Conservation (phyloP, 2,113 vertebrate genomes). For the Grantiella picta region DNA sequence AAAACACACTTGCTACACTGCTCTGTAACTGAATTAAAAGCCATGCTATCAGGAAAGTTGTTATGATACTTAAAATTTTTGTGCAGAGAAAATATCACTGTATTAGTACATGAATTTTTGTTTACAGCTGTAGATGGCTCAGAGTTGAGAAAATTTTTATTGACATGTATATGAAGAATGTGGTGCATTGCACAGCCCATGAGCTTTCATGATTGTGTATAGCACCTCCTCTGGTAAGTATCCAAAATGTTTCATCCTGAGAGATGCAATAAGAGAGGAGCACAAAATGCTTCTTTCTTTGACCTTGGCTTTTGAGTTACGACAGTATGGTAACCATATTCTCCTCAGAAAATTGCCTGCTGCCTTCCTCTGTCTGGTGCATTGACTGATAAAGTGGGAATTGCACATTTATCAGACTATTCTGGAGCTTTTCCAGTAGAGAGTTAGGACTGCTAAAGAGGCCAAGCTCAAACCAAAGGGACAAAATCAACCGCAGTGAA, state of each 20-base stretch:
- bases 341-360: neutral
- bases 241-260: neutral
- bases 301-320: neutral
- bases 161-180: neutral
- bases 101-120: neutral
- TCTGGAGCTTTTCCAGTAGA: neutral
- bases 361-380: neutral
- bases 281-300: neutral
- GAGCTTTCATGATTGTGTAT: neutral
- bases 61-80: neutral
- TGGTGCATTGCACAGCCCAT: neutral
- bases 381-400: neutral
- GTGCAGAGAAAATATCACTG: neutral
- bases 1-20: neutral
- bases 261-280: neutral
- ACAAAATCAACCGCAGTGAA: neutral
- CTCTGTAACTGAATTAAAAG: neutral
- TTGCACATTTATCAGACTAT: neutral
- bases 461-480: neutral
- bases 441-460: neutral
- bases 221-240: neutral
- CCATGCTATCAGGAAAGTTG: neutral
- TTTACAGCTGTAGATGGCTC: neutral
- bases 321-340: neutral
- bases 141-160: neutral